Conservation (phyloP, 2,797 vertebrate species). For the Peromyscus eremicus region DNA sequence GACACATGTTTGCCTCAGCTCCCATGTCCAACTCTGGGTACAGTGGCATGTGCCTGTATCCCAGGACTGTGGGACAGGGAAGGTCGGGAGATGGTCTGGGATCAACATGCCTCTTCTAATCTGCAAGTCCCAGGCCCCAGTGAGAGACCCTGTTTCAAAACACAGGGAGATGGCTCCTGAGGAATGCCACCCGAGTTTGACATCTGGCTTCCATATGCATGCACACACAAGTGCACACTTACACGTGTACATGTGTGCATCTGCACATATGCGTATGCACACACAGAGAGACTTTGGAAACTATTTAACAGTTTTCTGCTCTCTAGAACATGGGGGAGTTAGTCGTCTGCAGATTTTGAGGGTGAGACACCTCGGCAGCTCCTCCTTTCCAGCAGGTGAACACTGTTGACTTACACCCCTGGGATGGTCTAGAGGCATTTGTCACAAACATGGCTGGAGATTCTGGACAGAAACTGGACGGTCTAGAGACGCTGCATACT, state of each 20-base stretch:
- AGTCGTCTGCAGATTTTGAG: slow-evolving; percentile 27
- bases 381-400: slow-evolving; percentile 29
- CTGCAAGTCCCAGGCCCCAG: neutral
- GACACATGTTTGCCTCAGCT: neutral
- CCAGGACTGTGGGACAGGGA: neutral
- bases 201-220: neutral
- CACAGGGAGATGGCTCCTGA: neutral
- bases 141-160: neutral
- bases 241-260: neutral
- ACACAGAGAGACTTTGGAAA: neutral
- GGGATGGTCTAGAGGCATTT: slow-evolving; percentile 75
- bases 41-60: neutral
- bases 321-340: slow-evolving; percentile 14
- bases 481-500: slow-evolving; percentile 78
- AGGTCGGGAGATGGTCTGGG: neutral
- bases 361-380: neutral
- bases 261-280: neutral
- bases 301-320: neutral
- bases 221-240: neutral
- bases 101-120: neutral
- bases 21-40: neutral
- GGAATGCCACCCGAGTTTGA: too few relatives aligned
- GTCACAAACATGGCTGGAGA: slow-evolving; percentile 66
- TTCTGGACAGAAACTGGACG: slow-evolving; percentile 77
- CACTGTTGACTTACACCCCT: slow-evolving; percentile 70